Conservation (phyloP, 1,140 invertebrate genomes). For the Zaprionus inermis region DNA sequence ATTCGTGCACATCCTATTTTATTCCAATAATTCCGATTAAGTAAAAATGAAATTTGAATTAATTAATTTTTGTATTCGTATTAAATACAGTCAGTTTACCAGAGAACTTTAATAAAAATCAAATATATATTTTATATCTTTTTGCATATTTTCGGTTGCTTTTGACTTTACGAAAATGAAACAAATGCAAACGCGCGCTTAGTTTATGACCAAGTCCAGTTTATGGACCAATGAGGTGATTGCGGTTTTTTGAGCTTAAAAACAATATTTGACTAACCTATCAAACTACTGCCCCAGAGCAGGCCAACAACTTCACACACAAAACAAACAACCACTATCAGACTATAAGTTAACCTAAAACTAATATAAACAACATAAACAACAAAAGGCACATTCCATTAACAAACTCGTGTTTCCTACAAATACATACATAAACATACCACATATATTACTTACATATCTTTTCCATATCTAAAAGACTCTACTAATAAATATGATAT, state of each 20-base stretch:
- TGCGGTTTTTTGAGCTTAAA: constrained; percentile 65
- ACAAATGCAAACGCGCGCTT: constrained; percentile 74
- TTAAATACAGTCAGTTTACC: constrained; percentile 11
- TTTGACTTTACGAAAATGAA: constrained; percentile 68
- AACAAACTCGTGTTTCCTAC: constrained; percentile 19
- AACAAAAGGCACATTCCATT: constrained; percentile 29
- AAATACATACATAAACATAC: not conserved
- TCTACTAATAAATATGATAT: constrained; percentile 41
- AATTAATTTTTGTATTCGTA: constrained; percentile 28
- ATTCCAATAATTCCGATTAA: constrained; percentile 43
- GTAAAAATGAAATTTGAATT: constrained; percentile 45
- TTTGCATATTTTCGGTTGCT: constrained; percentile 78
- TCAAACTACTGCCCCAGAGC: constrained; percentile 3
- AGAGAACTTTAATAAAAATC: constrained; percentile 25
- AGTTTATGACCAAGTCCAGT: constrained; percentile 84
- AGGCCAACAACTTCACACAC: constrained; percentile 32
- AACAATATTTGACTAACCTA: constrained; percentile 56
- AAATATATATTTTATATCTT: constrained; percentile 54
- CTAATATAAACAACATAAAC: constrained; percentile 12
- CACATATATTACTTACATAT: constrained; percentile 3
- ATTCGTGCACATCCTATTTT: constrained; percentile 60
- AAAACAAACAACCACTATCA: constrained; percentile 17
- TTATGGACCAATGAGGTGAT: constrained; percentile 84
- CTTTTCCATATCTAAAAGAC: not conserved
- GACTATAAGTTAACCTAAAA: constrained; percentile 34